Conservation (phyloP, 2,797 vertebrate species). For the Otolemur crassicaudatus region DNA sequence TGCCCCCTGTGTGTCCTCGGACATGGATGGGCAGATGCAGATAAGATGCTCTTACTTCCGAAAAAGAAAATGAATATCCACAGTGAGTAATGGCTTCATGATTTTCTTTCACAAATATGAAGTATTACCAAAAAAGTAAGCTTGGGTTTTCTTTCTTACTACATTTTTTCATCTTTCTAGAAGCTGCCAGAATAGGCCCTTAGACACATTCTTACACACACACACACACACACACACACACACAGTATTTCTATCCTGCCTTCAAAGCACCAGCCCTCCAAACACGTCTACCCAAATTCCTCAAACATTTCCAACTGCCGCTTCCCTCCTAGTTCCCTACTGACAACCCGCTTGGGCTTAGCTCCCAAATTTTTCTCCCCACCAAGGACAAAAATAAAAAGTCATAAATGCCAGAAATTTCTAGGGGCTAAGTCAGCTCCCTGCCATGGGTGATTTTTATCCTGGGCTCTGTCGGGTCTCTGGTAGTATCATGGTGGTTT, state of each 20-base stretch:
- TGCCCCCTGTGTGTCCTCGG: background rate
- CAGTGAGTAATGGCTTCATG: background rate
- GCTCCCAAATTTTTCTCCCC: conserved; percentile 65
- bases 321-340: background rate
- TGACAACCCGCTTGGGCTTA: conserved; percentile 60
- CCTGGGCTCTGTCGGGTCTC: background rate
- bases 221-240: background rate
- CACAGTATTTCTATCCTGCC: background rate
- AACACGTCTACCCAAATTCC: conserved; percentile 37
- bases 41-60: background rate
- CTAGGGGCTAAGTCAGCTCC: conserved; percentile 61
- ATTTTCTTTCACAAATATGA: conserved; percentile 35
- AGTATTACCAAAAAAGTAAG: background rate
- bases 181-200: background rate
- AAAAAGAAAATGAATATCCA: background rate
- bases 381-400: conserved; percentile 74
- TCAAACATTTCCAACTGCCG: conserved; percentile 31
- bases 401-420: conserved; percentile 74
- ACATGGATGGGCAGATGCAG: background rate
- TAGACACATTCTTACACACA: background rate
- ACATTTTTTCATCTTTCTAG: conserved; percentile 44
- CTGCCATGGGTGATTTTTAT: conserved; percentile 31
- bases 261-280: conserved; percentile 33
- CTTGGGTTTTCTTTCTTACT: background rate
- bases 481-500: background rate